These are phyloP conservation scores for Laspeyria flexula DNA, from an alignment of 2,888 invertebrate genomes.

Conservation along the genomic window DNA sequence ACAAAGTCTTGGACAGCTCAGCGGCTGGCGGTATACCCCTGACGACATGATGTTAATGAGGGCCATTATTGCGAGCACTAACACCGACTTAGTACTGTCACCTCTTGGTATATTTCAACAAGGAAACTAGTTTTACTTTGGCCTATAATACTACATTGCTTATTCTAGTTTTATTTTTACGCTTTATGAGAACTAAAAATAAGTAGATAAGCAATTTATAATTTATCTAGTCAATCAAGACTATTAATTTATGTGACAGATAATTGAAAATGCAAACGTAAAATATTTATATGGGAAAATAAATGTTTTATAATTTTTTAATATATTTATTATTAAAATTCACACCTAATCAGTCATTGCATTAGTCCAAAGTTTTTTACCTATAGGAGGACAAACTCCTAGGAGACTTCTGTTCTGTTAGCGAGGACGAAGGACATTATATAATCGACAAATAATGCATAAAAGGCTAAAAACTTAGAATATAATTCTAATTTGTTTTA, in stretches of 20 bases:
- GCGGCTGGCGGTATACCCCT: conserved; percentile 88
- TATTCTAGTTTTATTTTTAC: too few species aligned
- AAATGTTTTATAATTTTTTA: conserved; percentile 39
- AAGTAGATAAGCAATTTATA: neutral
- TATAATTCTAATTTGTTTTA: too few species aligned
- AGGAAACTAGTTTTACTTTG: conserved; percentile 53
- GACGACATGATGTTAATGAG: conserved; percentile 89
- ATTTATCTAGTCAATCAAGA: conserved; percentile 25
- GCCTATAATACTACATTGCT: too few species aligned
- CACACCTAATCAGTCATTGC: neutral
- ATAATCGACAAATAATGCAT: too few species aligned
- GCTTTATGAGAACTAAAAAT: neutral
- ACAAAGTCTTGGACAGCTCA: conserved; percentile 88
- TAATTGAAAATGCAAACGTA: conserved; percentile 1
- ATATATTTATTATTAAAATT: conserved; percentile 8
- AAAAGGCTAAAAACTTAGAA: too few species aligned
- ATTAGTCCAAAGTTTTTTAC: neutral
- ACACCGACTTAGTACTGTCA: conserved; percentile 88
- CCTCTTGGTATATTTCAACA: conserved; percentile 86
- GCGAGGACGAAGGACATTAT: too few species aligned
- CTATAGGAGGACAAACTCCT: too few species aligned
- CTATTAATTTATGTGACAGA: neutral
- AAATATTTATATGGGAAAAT: conserved; percentile 26
- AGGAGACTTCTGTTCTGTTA: too few species aligned
- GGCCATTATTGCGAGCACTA: conserved; percentile 88